Conservation (phyloP, 2,888 invertebrate species). For the Agriopis aurantiaria region DNA sequence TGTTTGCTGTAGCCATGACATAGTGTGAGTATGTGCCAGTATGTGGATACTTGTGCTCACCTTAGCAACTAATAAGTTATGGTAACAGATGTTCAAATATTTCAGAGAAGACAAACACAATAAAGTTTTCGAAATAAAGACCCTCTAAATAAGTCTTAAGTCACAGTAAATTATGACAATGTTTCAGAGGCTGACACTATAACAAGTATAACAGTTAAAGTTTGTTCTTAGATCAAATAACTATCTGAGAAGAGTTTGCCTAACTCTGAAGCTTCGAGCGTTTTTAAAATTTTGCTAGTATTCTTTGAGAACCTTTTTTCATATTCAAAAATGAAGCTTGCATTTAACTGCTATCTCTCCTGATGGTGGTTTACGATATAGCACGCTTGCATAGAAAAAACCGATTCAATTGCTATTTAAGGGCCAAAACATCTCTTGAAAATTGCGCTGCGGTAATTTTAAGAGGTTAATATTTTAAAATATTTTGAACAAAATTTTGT, state of each 20-base stretch:
- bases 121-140: slow-evolving; percentile 14
- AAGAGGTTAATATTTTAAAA: no score
- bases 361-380: no score
- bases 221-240: slow-evolving; percentile 3
- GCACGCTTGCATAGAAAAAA: no score
- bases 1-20: no score
- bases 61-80: slow-evolving; percentile 12
- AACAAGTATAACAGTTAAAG: not conserved
- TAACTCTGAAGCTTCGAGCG: not conserved
- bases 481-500: no score
- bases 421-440: no score
- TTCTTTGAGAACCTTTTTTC: not conserved
- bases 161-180: slow-evolving; percentile 2
- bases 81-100: slow-evolving; percentile 22
- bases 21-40: no score
- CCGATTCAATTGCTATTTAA: no score
- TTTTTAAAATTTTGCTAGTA: not conserved
- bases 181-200: not conserved
- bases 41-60: not conserved
- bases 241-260: not conserved
- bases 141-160: slow-evolving; percentile 4
- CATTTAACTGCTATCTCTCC: no score
- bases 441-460: no score
- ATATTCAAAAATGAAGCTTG: no score
- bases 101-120: slow-evolving; percentile 11